Conservation (phyloP, 2,113 vertebrate species). For the Chaetodon trifascialis region DNA sequence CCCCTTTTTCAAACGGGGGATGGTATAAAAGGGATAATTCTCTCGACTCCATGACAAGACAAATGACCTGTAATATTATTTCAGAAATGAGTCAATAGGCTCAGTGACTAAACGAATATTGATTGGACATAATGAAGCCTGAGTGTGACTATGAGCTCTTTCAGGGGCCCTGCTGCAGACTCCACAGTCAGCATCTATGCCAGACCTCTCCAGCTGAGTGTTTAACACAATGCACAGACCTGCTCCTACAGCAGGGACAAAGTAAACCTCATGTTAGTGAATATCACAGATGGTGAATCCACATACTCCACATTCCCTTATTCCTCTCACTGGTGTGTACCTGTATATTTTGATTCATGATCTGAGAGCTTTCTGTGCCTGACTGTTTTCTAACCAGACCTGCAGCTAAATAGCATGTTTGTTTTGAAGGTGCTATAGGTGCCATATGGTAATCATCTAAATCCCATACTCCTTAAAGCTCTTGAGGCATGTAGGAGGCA, state of each 20-base stretch:
- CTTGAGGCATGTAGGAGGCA: constrained; percentile 60
- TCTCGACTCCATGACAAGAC: constrained; percentile 93
- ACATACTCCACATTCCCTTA: constrained; percentile 20
- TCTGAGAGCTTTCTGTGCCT: constrained; percentile 20
- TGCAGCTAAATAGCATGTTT: constrained; percentile 39
- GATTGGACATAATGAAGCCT: constrained; percentile 98
- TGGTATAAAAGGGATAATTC: constrained; percentile 89
- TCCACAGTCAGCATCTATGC: constrained; percentile 83
- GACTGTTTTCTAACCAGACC: constrained; percentile 43
- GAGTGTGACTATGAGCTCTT: constrained; percentile 94
- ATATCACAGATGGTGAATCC: constrained; percentile 56
- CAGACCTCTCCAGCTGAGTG: constrained; percentile 42
- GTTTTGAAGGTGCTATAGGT: constrained; percentile 61
- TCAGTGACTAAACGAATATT: constrained; percentile 98
- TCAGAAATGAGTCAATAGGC: constrained; percentile 98
- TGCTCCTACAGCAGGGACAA: constrained; percentile 49
- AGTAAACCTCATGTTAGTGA: constrained; percentile 39
- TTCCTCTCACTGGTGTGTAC: constrained; percentile 35
- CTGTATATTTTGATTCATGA: constrained; percentile 59
- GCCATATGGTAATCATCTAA: constrained; percentile 58
- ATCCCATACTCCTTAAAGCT: constrained; percentile 55
- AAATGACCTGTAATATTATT: constrained; percentile 98
- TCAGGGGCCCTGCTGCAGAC: constrained; percentile 83
- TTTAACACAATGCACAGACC: constrained; percentile 41
- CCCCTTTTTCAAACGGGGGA: constrained; percentile 39